Evolutionary conservation across 2,113 vertebrate species (phyloP).

Genomic region (Isichthys henryi): DNA sequence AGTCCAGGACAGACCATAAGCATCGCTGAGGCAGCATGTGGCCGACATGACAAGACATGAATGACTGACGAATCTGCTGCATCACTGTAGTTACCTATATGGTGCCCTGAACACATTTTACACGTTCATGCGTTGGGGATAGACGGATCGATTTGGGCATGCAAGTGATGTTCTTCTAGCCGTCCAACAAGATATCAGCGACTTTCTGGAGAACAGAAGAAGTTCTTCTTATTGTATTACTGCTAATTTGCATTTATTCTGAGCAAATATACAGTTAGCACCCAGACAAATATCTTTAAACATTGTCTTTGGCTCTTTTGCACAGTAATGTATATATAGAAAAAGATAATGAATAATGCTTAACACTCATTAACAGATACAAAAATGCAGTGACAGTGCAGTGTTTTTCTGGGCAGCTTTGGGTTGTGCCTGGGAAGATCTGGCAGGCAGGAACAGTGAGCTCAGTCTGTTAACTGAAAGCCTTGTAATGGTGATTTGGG

Average conservation of each 20-base stretch:
- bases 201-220: not conserved
- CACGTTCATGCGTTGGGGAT: not conserved
- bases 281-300: not conserved
- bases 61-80: not conserved
- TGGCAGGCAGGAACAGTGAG: not conserved
- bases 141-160: not conserved
- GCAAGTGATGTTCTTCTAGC: not conserved
- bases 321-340: not conserved
- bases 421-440: not conserved
- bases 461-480: not conserved
- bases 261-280: not conserved
- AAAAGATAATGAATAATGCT: not conserved
- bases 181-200: not conserved
- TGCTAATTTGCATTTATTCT: not conserved
- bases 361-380: not conserved
- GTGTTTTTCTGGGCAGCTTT: not conserved
- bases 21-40: not conserved
- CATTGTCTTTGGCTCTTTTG: constrained; percentile 1
- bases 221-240: not conserved
- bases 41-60: not conserved
- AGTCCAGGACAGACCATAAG: not conserved
- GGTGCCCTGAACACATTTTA: not conserved
- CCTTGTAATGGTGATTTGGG: not conserved
- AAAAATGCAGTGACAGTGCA: not conserved
- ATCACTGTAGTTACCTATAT: not conserved